These are phyloP conservation scores for Enteromius unitaeniatus DNA, from an alignment of 2,797 vertebrate genomes.

Conservation along the genomic window DNA sequence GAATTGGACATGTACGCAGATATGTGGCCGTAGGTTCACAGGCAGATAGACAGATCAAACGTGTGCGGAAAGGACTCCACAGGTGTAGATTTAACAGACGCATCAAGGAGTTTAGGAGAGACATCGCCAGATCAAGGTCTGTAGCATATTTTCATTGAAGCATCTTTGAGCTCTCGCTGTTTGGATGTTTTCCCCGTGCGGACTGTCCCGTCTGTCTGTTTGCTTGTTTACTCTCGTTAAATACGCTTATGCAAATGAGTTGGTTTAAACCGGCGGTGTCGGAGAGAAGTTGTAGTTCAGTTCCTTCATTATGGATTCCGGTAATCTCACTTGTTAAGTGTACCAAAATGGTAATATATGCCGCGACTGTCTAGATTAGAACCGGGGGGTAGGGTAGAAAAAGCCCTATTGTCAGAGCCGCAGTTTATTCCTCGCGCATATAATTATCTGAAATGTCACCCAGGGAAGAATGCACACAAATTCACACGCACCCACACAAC, in stretches of 20 bases:
- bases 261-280: conserved; percentile 82
- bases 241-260: conserved; percentile 94
- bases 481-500: conserved; percentile 31
- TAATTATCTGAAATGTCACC: conserved; percentile 85
- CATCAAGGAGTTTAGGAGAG: conserved; percentile 57
- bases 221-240: conserved; percentile 90
- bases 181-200: conserved; percentile 55
- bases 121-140: conserved; percentile 61
- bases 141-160: conserved; percentile 79
- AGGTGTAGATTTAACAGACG: conserved; percentile 59
- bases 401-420: conserved; percentile 75
- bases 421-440: conserved; percentile 69
- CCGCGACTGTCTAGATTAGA: conserved; percentile 82
- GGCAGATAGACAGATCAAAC: not conserved
- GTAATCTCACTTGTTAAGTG: conserved; percentile 89
- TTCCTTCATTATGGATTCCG: conserved; percentile 93
- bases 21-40: not conserved
- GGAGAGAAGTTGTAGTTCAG: conserved; percentile 83
- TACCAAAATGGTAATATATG: conserved; percentile 88
- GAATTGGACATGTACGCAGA: not conserved
- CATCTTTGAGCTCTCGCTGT: conserved; percentile 50
- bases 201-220: conserved; percentile 87
- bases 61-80: conserved; percentile 1
- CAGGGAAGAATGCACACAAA: conserved; percentile 54
- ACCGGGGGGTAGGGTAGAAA: conserved; percentile 72